These are phyloP conservation scores for Pemphigus obesinymphae DNA, from an alignment of 1,140 invertebrate species.

Conservation along the genomic window DNA sequence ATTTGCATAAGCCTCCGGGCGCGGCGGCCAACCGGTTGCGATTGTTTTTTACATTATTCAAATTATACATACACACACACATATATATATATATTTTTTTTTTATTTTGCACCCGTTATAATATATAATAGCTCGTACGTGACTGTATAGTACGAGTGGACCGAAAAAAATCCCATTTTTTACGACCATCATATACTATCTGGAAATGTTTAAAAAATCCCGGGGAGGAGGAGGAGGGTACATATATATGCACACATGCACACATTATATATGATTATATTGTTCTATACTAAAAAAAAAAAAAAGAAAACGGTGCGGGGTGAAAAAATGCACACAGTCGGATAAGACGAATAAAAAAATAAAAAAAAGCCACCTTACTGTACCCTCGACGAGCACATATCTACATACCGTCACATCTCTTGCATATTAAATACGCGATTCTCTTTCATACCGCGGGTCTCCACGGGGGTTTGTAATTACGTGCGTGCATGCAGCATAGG, in stretches of 20 bases:
- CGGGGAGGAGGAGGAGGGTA: neutral
- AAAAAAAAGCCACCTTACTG: slow-evolving; percentile 13
- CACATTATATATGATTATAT: neutral
- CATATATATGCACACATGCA: neutral
- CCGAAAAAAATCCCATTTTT: slow-evolving; percentile 23
- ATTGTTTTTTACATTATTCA: slow-evolving; percentile 36
- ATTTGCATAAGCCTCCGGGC: slow-evolving; percentile 16
- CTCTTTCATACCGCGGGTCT: neutral
- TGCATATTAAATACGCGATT: slow-evolving; percentile 32
- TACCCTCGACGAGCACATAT: neutral
- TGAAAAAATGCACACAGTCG: neutral
- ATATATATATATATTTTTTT: neutral
- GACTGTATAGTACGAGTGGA: slow-evolving; percentile 23
- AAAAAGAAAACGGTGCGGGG: neutral
- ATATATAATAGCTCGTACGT: slow-evolving; percentile 5
- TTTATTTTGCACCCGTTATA: slow-evolving; percentile 32
- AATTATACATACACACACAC: too few relatives aligned
- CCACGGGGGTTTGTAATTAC: slow-evolving; percentile 35
- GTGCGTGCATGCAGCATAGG: neutral
- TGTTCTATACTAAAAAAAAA: neutral
- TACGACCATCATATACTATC: slow-evolving; percentile 10
- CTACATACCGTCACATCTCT: slow-evolving; percentile 14
- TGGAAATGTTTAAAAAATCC: slow-evolving; percentile 1
- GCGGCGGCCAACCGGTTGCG: slow-evolving; percentile 4
- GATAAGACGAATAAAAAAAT: neutral